phyloP scores from a whole-genome alignment of 2,888 invertebrate species.

The Agrilus biguttatus region DNA sequence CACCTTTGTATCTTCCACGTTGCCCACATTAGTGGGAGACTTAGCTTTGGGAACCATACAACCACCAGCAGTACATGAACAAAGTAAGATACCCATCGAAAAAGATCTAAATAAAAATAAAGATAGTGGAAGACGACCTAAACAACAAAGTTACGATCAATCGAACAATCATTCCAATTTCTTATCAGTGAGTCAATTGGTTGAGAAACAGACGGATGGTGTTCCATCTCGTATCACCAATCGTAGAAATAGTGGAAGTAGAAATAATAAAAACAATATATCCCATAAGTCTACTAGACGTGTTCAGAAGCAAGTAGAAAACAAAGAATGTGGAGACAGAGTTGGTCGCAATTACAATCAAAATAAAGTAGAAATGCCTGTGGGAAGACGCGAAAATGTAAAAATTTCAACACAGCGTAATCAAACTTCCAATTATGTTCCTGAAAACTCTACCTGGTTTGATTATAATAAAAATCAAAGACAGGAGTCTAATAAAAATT shows the following conservation, averaged over 20 bases:
- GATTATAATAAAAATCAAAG: constrained; percentile 12
- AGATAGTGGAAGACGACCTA: constrained; percentile 8
- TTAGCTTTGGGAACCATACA: constrained; percentile 32
- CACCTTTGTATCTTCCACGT: constrained; percentile 34
- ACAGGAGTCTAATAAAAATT: constrained; percentile 16
- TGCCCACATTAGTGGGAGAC: constrained; percentile 47
- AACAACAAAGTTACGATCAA: constrained; percentile 10
- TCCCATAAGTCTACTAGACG: constrained; percentile 8
- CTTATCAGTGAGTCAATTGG: constrained; percentile 48
- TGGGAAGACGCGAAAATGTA: constrained; percentile 1
- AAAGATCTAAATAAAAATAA: constrained; percentile 6
- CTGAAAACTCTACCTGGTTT: constrained; percentile 9
- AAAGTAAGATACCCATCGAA: background rate
- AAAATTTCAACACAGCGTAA: background rate
- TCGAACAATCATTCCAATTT: constrained; percentile 34
- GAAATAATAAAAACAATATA: constrained; percentile 10
- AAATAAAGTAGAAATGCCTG: background rate
- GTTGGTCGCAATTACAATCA: background rate
- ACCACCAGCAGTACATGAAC: constrained; percentile 15
- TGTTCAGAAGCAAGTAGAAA: constrained; percentile 5
- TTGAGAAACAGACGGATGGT: constrained; percentile 33
- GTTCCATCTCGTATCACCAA: constrained; percentile 16
- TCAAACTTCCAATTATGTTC: constrained; percentile 6
- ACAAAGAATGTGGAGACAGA: constrained; percentile 5
- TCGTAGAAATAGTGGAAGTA: constrained; percentile 21